Evolutionary conservation across 2,113 vertebrate genomes (phyloP), one percentile per base, ranked within the genome.

Genomic region (Thalassoma bifasciatum): DNA sequence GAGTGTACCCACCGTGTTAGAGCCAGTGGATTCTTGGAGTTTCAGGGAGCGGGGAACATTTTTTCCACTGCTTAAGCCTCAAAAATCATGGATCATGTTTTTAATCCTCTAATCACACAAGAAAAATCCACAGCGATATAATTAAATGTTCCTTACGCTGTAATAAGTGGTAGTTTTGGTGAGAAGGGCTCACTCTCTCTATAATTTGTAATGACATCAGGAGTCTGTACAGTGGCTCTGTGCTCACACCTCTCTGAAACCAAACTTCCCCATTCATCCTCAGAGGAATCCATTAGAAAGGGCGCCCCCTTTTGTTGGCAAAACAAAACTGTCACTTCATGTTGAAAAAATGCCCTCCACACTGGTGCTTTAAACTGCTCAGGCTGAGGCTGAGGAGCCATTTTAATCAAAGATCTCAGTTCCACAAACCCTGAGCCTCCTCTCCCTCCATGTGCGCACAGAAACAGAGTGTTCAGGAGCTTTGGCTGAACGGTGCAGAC

Each of bases 231-330:
- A 44, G 4, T 24, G 4, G 10, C 63, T 36, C 14, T 17, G n/a
- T n/a, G 17, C 44, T 12, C 19, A 21, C n/a, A 13, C 19, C 53
- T 70, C 23, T 62, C n/a, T 59, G 17, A 47, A 38, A 54, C 36
- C 1, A 13, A 85, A 91, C 87, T 86, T 89, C 75, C 79, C 52
- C 80, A 84, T 86, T 62, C 62, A 16, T 0, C 1, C 22, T 65
- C 6, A n/a, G 21, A 51, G 8, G 8, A 54, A 21, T 42, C 22
- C 53, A 2, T 52, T 30, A n/a, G 64, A 86, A 81, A 86, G 72
- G 77, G 79, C 57, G 91, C 91, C 93, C 90, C 85, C 92, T 54
- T 67, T 66, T 82, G 93, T 77, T 81, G 65, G 83, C 85, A 92
- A 89, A 92, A 91, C 80, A 93, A 86, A 90, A 92, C 14, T 79